These are phyloP conservation scores for Caenorhabditis imperialis DNA, from an alignment of 2,888 invertebrate genomes.

Conservation along the genomic window DNA sequence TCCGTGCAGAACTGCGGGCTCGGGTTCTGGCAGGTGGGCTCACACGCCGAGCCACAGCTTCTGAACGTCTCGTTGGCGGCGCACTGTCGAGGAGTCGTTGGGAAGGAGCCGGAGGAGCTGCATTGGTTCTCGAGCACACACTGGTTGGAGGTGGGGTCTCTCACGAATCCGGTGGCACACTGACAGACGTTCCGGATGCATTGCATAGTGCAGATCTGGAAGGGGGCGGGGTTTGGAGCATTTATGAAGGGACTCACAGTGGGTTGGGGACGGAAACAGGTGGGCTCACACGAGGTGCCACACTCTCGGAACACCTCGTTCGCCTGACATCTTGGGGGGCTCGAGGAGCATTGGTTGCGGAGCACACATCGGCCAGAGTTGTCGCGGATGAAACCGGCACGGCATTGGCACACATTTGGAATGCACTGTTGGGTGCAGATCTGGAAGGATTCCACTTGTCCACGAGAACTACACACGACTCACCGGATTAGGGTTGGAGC, in stretches of 20 bases:
- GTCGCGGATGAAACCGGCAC: too few species aligned
- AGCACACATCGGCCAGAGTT: too few species aligned
- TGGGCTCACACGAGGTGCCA: too few species aligned
- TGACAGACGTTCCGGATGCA: conserved; percentile 38
- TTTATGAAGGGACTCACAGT: too few species aligned
- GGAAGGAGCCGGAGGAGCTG: conserved; percentile 4
- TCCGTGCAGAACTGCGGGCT: conserved; percentile 2
- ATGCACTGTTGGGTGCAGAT: too few species aligned
- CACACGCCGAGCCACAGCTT: conserved; percentile 24
- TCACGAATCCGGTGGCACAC: conserved; percentile 21
- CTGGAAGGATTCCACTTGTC: neutral
- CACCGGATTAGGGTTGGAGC: neutral
- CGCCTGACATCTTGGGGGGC: neutral
- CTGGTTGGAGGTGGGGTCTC: conserved; percentile 10
- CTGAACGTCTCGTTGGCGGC: conserved; percentile 31
- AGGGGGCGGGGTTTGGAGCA: neutral
- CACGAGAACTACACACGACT: neutral
- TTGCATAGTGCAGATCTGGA: conserved; percentile 30
- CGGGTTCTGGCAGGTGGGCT: conserved; percentile 13
- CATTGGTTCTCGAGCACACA: conserved; percentile 24
- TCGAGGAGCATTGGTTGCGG: neutral
- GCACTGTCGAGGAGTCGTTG: conserved; percentile 17
- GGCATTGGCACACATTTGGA: too few species aligned
- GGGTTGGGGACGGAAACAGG: too few species aligned
- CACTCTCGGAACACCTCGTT: conserved; percentile 13